Evolutionary conservation across 92 coral and sea anemone species (phyloP).

Genomic region (Metridium senile): DNA sequence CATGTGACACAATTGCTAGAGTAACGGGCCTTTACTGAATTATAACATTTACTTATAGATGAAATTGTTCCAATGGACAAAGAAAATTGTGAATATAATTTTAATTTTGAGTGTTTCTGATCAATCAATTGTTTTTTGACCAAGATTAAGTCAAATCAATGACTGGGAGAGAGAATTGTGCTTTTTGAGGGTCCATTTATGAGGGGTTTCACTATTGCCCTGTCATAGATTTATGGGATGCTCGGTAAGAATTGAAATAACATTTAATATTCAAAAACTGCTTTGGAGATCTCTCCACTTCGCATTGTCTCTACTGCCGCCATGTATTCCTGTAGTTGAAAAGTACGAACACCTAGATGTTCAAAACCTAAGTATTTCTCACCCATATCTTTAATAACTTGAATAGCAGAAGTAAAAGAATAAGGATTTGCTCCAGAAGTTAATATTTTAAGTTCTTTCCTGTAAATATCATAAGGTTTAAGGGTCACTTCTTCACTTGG

Average conservation of each 20-base stretch:
- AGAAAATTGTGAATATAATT: too few species aligned
- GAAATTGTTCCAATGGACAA: too few species aligned
- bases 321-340: slow-evolving; percentile 80
- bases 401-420: slow-evolving; percentile 70
- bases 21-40: too few species aligned
- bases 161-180: too few species aligned
- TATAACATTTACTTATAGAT: too few species aligned
- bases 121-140: too few species aligned
- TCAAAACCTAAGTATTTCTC: slow-evolving; percentile 66
- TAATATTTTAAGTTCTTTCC: slow-evolving; percentile 77
- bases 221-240: too few species aligned
- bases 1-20: too few species aligned
- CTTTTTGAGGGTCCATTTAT: too few species aligned
- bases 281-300: slow-evolving; percentile 89
- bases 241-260: background rate
- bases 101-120: too few species aligned
- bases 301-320: slow-evolving; percentile 85
- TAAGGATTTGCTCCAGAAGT: slow-evolving; percentile 68
- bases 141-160: too few species aligned
- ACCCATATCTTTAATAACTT: slow-evolving; percentile 85
- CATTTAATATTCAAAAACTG: slow-evolving; percentile 74
- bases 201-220: too few species aligned
- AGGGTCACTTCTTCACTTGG: slow-evolving; percentile 63
- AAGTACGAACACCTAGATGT: slow-evolving; percentile 78
- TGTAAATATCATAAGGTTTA: slow-evolving; percentile 69